Evolutionary conservation across 2,888 invertebrate species (phyloP), one percentile per base, ranked within the genome.

Genomic region (Lithosia quadra): DNA sequence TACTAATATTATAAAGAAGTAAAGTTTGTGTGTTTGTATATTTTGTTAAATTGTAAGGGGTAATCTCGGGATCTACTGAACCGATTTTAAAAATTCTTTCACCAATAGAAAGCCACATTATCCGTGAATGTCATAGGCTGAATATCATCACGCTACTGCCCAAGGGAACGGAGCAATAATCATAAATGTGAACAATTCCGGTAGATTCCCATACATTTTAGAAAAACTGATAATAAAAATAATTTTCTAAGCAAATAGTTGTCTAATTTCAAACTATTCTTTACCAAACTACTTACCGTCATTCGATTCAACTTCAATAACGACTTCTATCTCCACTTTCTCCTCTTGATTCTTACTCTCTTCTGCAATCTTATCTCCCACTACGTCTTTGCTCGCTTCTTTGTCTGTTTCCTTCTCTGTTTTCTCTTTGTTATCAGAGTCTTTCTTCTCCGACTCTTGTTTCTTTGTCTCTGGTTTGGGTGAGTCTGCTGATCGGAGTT

Each of bases 401-500:
- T 64, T 63, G 8, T 67, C 39, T 11, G 24, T 59, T 5, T 63
- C 71, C 39, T 63, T 68, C 34, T 76, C 74, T 15, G 59, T 28
- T 5, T 74, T 69, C 1, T 74, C 69, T 65, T 76, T 82, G 67
- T 76, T 81, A n/a, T 65, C 76, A 0, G 65, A 73, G 0, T 80
- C 80, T 65, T 77, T 75, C 28, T 76, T 72, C 10, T 65, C 74
- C 10, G 63, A 43, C 7, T 75, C 71, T 36, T 88, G 84, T 65
- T 72, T 73, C 66, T 75, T 80, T 1, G 39, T 68, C 22, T 81
- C 80, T 18, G 88, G 91, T 74, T 90, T 92, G 0, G 93, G 91
- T 0, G 93, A 91, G 71, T 92, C 91, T 0, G 92, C 80, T 0
- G 94, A 94, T 0, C 93, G 89, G 0, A 94, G 82, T 58, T 90